phyloP scores from a whole-genome alignment of 2,797 vertebrate species.

The Galago senegalensis region DNA sequence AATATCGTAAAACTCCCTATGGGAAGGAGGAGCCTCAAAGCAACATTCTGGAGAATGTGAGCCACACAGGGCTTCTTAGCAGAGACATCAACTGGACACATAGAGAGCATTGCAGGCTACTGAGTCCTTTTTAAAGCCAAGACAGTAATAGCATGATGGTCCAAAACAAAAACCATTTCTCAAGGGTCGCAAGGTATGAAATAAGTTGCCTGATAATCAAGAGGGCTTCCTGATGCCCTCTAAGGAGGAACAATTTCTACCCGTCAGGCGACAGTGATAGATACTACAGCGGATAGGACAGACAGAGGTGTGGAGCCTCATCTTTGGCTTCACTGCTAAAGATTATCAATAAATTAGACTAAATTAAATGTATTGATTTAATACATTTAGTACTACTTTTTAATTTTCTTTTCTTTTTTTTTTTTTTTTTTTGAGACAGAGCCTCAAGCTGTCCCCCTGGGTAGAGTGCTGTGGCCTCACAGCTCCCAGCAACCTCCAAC shows the following conservation, averaged over 20 bases:
- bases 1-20: fast-evolving
- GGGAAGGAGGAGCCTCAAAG: neutral
- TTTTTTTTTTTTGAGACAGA: neutral
- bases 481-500: too few species aligned
- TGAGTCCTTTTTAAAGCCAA: fast-evolving
- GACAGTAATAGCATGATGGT: fast-evolving
- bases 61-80: fast-evolving
- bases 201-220: fast-evolving
- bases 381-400: neutral
- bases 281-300: neutral
- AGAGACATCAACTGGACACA: fast-evolving
- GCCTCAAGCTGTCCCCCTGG: too few species aligned
- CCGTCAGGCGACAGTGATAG: fast-evolving
- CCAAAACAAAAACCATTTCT: neutral
- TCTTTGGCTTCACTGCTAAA: neutral
- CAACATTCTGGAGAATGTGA: fast-evolving
- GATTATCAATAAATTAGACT: neutral
- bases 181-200: neutral
- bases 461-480: too few species aligned
- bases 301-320: fast-evolving
- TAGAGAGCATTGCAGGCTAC: fast-evolving
- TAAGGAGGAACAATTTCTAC: neutral
- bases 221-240: too few species aligned
- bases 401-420: too few species aligned
- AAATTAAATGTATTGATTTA: fast-evolving